phyloP scores from a whole-genome alignment of 2,888 invertebrate species.

The Silvanus unidentatus region DNA sequence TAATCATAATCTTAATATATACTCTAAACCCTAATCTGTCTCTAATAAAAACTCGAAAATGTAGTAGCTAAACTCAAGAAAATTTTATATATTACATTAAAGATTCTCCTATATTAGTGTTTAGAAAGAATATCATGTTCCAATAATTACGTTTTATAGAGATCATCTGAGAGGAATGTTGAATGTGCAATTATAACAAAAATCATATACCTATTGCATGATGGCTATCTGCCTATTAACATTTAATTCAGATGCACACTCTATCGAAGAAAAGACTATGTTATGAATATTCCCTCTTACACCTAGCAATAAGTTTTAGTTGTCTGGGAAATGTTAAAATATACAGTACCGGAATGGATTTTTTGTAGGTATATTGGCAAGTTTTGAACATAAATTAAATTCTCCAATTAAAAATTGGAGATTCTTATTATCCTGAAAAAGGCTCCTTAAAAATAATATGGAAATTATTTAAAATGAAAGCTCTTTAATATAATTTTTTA shows the following conservation, averaged over 20 bases:
- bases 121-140: background rate
- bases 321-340: no score
- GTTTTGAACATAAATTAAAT: no score
- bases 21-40: no score
- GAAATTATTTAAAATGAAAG: no score
- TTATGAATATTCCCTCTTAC: background rate
- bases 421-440: no score
- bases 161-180: conserved; percentile 26
- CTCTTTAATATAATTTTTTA: no score
- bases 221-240: conserved; percentile 26
- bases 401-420: no score
- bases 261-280: background rate
- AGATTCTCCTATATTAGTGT: background rate
- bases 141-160: conserved; percentile 25
- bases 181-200: conserved; percentile 24
- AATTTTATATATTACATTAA: background rate
- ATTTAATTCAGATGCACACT: conserved; percentile 17
- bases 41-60: background rate
- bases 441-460: no score
- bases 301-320: no score
- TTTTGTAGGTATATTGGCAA: no score
- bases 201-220: conserved; percentile 19
- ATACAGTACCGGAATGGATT: no score
- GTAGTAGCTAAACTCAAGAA: no score
- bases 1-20: background rate